Evolutionary conservation across 2,113 vertebrate species (phyloP).

Genomic region (Agapornis roseicollis): DNA sequence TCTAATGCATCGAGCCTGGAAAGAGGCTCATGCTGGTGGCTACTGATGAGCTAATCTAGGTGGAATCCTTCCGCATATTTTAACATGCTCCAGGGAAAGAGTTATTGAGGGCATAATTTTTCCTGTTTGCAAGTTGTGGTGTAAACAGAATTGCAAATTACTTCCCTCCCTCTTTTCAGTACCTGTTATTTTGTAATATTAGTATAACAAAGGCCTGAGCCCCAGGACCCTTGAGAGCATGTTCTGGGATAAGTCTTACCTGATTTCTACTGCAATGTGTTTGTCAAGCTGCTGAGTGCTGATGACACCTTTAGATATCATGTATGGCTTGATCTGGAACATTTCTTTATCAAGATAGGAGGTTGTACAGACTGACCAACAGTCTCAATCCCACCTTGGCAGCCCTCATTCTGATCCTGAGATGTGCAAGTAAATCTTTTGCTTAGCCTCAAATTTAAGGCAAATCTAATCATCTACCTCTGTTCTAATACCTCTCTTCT

Average conservation of each 20-base stretch:
- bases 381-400: fast-evolving
- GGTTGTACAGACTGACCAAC: fast-evolving
- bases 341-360: neutral
- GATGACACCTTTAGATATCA: neutral
- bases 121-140: neutral
- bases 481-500: neutral
- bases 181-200: neutral
- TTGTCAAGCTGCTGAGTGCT: neutral
- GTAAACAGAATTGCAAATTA: neutral
- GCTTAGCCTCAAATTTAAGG: neutral
- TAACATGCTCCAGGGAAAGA: neutral
- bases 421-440: neutral
- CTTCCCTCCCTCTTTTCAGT: neutral
- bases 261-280: neutral
- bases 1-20: neutral
- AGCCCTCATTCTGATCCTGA: neutral
- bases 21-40: neutral
- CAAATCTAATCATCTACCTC: neutral
- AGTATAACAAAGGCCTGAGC: neutral
- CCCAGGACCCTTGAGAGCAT: neutral
- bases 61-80: neutral
- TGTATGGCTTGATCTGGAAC: neutral
- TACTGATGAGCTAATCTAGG: neutral
- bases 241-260: neutral
- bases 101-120: neutral